Conservation (phyloP, 2,113 vertebrate species). For the Pyrgilauda ruficollis region DNA sequence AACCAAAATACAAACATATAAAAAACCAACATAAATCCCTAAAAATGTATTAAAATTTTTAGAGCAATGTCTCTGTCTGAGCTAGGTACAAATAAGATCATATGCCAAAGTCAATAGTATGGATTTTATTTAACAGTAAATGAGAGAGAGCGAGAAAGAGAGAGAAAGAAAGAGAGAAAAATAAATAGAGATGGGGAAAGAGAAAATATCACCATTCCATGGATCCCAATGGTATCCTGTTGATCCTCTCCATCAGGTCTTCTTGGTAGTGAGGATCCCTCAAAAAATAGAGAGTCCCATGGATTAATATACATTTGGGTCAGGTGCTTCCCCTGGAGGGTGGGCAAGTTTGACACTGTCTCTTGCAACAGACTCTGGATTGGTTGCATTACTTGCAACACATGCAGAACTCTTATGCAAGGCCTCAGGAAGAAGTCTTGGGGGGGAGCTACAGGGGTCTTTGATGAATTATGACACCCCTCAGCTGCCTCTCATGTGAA, state of each 20-base stretch:
- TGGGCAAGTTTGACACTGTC: not conserved
- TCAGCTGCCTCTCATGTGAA: not conserved
- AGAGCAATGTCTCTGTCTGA: not conserved
- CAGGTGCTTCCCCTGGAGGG: not conserved
- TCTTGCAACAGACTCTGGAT: not conserved
- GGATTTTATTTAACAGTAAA: not conserved
- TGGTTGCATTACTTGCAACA: not conserved
- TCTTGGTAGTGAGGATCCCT: not conserved
- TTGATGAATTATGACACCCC: not conserved
- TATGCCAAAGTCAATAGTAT: not conserved
- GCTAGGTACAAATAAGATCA: not conserved
- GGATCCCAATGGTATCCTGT: fast-evolving
- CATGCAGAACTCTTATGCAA: not conserved
- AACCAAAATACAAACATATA: not conserved
- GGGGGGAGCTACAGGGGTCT: not conserved
- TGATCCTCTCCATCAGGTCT: not conserved
- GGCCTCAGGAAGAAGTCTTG: not conserved
- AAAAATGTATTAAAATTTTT: not conserved
- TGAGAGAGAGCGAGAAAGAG: not conserved
- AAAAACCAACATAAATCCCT: not conserved
- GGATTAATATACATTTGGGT: not conserved
- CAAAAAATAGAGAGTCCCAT: not conserved
- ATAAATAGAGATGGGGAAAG: not conserved
- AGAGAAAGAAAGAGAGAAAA: not conserved
- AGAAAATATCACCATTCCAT: not conserved